Conservation (phyloP, 2,797 vertebrate genomes). For the Fistularia commersonii region DNA sequence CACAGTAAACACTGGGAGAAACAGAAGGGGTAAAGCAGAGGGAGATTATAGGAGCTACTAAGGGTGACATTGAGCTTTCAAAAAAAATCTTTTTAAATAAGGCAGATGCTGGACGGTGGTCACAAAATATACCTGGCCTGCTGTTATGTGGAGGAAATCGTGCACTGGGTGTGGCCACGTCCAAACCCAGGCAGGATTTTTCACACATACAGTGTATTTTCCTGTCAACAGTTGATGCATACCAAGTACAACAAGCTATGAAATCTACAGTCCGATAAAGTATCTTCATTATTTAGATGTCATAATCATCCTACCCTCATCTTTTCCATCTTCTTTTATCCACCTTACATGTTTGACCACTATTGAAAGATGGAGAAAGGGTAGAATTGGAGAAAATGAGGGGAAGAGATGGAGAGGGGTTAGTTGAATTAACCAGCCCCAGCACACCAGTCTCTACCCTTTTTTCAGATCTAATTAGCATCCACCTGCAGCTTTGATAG, state of each 20-base stretch:
- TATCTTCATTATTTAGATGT: conserved; percentile 44
- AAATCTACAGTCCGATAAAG: conserved; percentile 31
- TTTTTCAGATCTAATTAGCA: conserved; percentile 24
- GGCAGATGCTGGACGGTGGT: too few species aligned
- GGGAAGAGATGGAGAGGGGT: conserved; percentile 55
- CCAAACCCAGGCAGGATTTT: conserved; percentile 1
- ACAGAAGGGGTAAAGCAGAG: too few species aligned
- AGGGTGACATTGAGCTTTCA: too few species aligned
- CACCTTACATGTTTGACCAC: conserved; percentile 66
- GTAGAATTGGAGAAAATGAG: conserved; percentile 61
- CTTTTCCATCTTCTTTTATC: conserved; percentile 61
- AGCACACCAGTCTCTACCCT: conserved; percentile 37
- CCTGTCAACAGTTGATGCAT: conserved; percentile 21
- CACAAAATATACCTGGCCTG: too few species aligned
- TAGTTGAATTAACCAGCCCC: conserved; percentile 53
- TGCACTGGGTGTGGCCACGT: not conserved
- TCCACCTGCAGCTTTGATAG: conserved; percentile 17
- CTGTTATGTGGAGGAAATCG: too few species aligned
- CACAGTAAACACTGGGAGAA: too few species aligned
- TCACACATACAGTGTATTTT: conserved; percentile 1
- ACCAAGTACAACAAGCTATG: conserved; percentile 30
- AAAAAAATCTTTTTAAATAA: too few species aligned
- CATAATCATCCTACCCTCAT: conserved; percentile 65
- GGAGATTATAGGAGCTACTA: too few species aligned
- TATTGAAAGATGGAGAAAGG: conserved; percentile 67